Conservation (phyloP, 2,888 invertebrate genomes). For the Lithodes maja region DNA sequence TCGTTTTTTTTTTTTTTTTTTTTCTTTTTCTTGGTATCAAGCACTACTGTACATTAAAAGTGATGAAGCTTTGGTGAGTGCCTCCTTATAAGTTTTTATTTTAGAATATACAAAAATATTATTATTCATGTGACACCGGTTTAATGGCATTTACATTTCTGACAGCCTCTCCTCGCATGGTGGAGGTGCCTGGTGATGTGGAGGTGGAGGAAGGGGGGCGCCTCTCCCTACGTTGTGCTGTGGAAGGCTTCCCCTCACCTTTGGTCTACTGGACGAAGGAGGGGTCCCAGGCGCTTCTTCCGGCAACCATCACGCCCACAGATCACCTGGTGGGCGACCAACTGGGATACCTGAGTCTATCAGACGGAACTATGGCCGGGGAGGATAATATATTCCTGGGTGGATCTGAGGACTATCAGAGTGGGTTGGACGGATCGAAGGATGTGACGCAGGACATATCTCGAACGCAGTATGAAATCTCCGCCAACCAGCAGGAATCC, state of each 20-base stretch:
- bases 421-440: not conserved
- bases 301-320: slow-evolving; percentile 44
- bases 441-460: not conserved
- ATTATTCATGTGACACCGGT: no score
- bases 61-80: no score
- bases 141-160: no score
- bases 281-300: slow-evolving; percentile 55
- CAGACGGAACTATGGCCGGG: not conserved
- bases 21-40: no score
- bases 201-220: slow-evolving; percentile 68
- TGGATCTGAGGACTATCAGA: not conserved
- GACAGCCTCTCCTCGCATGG: slow-evolving; percentile 62
- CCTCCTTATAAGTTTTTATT: no score
- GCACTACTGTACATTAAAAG: no score
- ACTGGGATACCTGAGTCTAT: not conserved
- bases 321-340: not conserved
- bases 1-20: no score
- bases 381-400: not conserved
- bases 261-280: slow-evolving; percentile 66
- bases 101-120: no score
- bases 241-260: slow-evolving; percentile 56
- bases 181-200: slow-evolving; percentile 67
- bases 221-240: slow-evolving; percentile 58
- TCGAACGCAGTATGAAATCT: not conserved
- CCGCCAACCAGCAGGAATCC: not conserved